These are phyloP conservation scores for Eulemur rufifrons DNA, from an alignment of 2,113 vertebrate genomes.

Conservation along the genomic window DNA sequence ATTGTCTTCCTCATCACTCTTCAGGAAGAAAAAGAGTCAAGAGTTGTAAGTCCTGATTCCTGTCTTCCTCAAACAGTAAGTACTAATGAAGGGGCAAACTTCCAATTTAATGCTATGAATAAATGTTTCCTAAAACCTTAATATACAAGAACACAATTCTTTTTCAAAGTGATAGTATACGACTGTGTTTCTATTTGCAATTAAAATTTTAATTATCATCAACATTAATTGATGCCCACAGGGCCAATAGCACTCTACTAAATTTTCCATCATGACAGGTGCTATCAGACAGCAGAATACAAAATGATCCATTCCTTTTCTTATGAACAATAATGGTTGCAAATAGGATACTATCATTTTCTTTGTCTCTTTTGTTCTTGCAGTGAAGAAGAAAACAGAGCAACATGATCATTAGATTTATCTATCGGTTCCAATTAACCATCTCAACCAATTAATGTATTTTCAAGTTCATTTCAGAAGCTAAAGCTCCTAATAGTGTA, in stretches of 20 bases:
- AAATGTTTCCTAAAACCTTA: constrained; percentile 4
- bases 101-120: background rate
- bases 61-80: background rate
- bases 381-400: constrained; percentile 20
- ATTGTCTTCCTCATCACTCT: background rate
- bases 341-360: background rate
- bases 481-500: constrained; percentile 4
- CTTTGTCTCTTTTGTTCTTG: background rate
- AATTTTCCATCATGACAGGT: constrained; percentile 20
- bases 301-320: constrained; percentile 26
- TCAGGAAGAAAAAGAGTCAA: background rate
- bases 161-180: background rate
- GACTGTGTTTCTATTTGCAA: background rate
- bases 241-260: background rate
- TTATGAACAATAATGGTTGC: background rate
- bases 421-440: constrained; percentile 47
- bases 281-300: background rate
- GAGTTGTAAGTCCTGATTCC: background rate
- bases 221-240: background rate
- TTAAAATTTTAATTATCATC: constrained; percentile 48
- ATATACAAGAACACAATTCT: background rate
- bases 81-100: background rate
- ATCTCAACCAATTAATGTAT: constrained; percentile 32
- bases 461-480: constrained; percentile 54
- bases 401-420: constrained; percentile 52